Evolutionary conservation across 2,113 vertebrate species (phyloP).

Genomic region (Atlantisia rogersi): DNA sequence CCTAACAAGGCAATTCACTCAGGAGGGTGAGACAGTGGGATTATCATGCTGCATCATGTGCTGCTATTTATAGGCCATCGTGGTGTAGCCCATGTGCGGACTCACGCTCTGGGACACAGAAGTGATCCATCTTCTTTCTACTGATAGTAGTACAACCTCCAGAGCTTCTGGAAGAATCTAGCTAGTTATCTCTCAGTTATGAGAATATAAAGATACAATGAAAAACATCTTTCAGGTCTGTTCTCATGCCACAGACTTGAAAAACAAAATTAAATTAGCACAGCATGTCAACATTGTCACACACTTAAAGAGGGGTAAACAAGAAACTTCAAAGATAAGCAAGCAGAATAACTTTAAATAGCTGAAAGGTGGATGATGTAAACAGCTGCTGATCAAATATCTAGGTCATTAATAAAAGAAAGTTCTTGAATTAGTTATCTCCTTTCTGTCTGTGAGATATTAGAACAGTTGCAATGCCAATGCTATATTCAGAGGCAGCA

Average conservation of each 20-base stretch:
- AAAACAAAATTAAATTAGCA: conserved; percentile 6
- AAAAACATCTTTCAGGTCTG: not conserved
- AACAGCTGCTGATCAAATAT: conserved; percentile 31
- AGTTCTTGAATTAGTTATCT: conserved; percentile 23
- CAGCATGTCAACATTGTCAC: not conserved
- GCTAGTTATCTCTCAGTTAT: not conserved
- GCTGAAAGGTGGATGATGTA: not conserved
- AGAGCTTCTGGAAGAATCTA: not conserved
- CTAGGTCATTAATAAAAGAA: conserved; percentile 36
- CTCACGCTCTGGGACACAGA: fast-evolving
- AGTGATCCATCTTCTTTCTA: not conserved
- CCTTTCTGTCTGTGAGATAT: not conserved
- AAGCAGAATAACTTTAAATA: not conserved
- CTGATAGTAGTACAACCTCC: not conserved
- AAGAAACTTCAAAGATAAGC: conserved; percentile 40
- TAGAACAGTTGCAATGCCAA: not conserved
- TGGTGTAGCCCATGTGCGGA: not conserved
- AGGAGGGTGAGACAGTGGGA: not conserved
- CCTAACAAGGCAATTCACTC: not conserved
- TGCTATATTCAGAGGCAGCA: not conserved
- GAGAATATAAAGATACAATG: not conserved
- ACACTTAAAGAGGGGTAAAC: not conserved
- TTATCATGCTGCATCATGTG: not conserved
- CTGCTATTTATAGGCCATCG: not conserved
- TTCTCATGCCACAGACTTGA: not conserved